Percentiles rank a stretch among this genome's conserved stretches.
Conservation (phyloP, 2,888 invertebrate genomes). For the Amblyjoppa proteus region DNA sequence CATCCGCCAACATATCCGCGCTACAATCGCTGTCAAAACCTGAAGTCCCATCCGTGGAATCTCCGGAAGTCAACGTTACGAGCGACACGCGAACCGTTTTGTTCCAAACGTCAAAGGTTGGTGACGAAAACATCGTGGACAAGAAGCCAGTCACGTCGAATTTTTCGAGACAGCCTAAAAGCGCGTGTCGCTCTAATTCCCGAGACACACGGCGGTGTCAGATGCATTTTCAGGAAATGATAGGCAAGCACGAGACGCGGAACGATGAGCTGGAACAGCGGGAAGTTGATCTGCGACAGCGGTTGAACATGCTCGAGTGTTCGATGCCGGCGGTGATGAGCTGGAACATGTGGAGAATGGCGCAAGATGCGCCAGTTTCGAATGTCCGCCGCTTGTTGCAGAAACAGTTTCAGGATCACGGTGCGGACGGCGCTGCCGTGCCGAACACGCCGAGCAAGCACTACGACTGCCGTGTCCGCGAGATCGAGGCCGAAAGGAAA, state of each 20-base stretch:
- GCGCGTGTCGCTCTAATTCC: slow-evolving; percentile 43
- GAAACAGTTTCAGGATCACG: slow-evolving; percentile 72
- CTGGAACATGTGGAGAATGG: slow-evolving; percentile 87
- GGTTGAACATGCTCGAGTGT: slow-evolving; percentile 87
- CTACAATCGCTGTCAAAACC: slow-evolving; percentile 8
- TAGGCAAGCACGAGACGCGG: slow-evolving; percentile 87
- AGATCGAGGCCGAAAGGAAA: slow-evolving; percentile 79
- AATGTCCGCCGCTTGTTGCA: slow-evolving; percentile 71
- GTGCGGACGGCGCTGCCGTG: slow-evolving; percentile 13
- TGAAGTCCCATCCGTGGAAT: not conserved
- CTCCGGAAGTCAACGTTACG: not conserved
- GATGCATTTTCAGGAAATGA: slow-evolving; percentile 80
- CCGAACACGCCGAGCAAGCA: slow-evolving; percentile 76
- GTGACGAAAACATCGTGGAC: slow-evolving; percentile 4
- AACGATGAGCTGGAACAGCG: slow-evolving; percentile 86
- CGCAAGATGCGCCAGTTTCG: slow-evolving; percentile 69
- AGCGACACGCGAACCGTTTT: not conserved
- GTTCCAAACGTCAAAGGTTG: not conserved
- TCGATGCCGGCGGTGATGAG: slow-evolving; percentile 88
- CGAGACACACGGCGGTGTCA: slow-evolving; percentile 68
- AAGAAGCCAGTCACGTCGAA: not conserved
- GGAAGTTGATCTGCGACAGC: slow-evolving; percentile 86
- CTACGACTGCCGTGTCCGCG: slow-evolving; percentile 78
- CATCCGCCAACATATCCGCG: slow-evolving; percentile 10
- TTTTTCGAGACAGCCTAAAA: slow-evolving; percentile 32